These are phyloP conservation scores for Eulacestoma nigropectus DNA, from an alignment of 2,113 vertebrate species.

Conservation along the genomic window DNA sequence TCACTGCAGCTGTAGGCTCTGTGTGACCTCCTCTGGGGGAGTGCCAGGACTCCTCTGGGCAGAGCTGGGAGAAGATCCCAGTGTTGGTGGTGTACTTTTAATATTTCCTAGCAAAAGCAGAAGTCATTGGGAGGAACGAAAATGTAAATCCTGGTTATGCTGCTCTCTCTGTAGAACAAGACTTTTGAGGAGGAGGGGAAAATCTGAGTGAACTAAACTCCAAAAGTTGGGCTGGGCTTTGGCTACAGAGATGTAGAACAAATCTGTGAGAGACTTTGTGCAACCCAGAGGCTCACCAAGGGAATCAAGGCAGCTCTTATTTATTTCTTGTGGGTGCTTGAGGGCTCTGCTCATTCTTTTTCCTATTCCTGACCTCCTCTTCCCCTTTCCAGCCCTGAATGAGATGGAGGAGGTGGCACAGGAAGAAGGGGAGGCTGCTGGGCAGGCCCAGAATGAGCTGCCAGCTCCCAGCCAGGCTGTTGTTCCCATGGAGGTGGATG, in stretches of 20 bases:
- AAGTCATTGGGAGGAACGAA: background rate
- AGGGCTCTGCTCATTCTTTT: background rate
- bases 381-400: conserved; percentile 74
- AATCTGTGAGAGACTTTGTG: background rate
- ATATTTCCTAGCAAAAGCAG: background rate
- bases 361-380: background rate
- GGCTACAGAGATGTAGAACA: background rate
- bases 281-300: background rate
- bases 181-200: background rate
- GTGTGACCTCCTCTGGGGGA: background rate
- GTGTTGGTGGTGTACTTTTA: background rate
- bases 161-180: background rate
- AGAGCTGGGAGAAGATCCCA: background rate
- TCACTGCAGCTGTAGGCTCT: background rate
- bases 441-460: conserved; percentile 59
- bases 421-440: conserved; percentile 76
- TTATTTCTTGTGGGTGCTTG: background rate
- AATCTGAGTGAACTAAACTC: background rate
- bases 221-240: background rate
- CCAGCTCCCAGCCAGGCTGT: conserved; percentile 67
- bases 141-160: background rate
- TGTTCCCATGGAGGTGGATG: conserved; percentile 78
- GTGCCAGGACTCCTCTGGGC: background rate
- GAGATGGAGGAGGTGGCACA: conserved; percentile 86
- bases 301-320: background rate